Evolutionary conservation across 2,113 vertebrate genomes (phyloP), one percentile per base, ranked within the genome.

Genomic region (Trogon surrucura): DNA sequence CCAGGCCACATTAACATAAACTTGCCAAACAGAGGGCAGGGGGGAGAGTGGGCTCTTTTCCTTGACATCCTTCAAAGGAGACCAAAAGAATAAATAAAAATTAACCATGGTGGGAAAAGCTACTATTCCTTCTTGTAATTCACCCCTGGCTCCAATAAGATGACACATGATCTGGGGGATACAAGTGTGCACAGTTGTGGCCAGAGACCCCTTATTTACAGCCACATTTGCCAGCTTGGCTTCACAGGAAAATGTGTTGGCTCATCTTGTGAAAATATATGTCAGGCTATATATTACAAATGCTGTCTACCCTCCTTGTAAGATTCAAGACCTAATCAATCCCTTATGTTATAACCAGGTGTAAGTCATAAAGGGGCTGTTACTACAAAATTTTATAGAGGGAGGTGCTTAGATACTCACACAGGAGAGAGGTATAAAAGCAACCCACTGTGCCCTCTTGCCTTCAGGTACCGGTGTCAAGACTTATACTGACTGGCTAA

Each of bases 331-430:
- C 84, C 84, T 93, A 96, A 98, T 98, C 96, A 97, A 95, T 97
- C 95, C 97, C 95, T 97, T 97, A 91, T 95, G 93, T 93, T 97
- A 96, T 96, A 96, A 95, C 91, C 97, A 98, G 96, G 93, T 97
- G 60, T 97, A 97, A 97, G 97, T 95, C 95, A 97, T 98, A 98
- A 98, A 98, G 95, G 56, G 81, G 95, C 53, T 97, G 96, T 97
- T 97, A 97, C 97, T 97, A 88, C 96, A 97, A 82, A 95, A 83
- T 94, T 97, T 98, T 97, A 98, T 97, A 88, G 93, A 97, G 89
- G 96, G 88, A 92, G 95, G 88, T 20, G 5, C 94, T 92, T 34
- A 78, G 93, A 90, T 60, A 94, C 92, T 97, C 94, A n/a, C 30
- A 72, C 17, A 1, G 71, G 89, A 94, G 79, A 94, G 57, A 87